Conservation (phyloP, 2,888 invertebrate species). For the Andrena trimmerana region DNA sequence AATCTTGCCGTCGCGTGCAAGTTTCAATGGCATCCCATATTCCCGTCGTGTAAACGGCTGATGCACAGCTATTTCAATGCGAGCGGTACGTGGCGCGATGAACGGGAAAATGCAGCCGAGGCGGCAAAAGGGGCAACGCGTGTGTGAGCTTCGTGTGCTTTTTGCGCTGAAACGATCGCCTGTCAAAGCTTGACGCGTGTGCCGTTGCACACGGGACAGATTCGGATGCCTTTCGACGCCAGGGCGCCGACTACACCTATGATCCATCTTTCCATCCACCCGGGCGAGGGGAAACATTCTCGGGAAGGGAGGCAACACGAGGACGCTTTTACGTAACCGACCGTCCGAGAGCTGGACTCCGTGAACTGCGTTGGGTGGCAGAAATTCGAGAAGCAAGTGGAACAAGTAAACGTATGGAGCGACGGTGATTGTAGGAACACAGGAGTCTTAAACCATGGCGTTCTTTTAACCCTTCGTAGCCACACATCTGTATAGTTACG, state of each 20-base stretch:
- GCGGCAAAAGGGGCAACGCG: conserved; percentile 21
- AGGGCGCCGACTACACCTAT: not conserved
- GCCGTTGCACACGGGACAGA: conserved; percentile 25
- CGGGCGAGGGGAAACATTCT: not conserved
- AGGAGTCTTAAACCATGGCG: too few relatives aligned
- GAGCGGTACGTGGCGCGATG: conserved; percentile 36
- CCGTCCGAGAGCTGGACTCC: not conserved
- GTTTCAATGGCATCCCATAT: conserved; percentile 36
- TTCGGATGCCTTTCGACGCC: conserved; percentile 40
- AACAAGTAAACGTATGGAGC: not conserved
- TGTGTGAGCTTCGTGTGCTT: conserved; percentile 24
- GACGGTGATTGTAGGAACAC: not conserved
- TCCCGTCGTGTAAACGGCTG: conserved; percentile 30
- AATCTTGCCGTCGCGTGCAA: conserved; percentile 35
- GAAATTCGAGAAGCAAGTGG: not conserved
- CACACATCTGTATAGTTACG: too few relatives aligned
- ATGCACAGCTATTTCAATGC: conserved; percentile 54
- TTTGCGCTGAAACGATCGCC: conserved; percentile 47
- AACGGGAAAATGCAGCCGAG: conserved; percentile 43
- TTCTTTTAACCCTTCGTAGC: too few relatives aligned
- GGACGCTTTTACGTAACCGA: conserved; percentile 19
- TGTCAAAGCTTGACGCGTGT: conserved; percentile 44
- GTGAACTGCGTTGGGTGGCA: too few relatives aligned
- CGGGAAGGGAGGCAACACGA: not conserved
- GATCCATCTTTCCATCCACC: conserved; percentile 42